Base-by-base conservation (phyloP, 2,797 vertebrate genomes). In the Paedocypris micromegethes region DNA sequence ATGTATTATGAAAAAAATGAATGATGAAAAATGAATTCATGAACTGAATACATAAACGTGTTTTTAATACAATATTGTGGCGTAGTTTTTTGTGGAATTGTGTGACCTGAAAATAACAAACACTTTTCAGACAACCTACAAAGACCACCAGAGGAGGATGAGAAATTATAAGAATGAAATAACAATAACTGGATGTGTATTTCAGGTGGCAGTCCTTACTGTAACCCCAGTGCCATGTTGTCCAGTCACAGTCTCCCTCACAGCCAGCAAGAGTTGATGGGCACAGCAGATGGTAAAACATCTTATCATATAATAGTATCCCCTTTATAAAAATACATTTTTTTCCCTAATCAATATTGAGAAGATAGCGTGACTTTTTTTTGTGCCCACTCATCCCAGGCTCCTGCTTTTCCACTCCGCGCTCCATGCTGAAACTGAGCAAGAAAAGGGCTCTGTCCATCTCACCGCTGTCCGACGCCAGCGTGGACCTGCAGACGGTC, bases 361-460 rank as follows among this genome's bases (percentile, higher is more conserved):
- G 23, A 23, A 23, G 1, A 23, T 23, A 23, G 1, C 23, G 23
- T 23, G 23, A 23, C 23, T 23, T 23, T 23, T 23, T 23, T 23
- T 23, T 23, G 23, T 23, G 23, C 23, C 23, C 23, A 23, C 23
- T 23, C 23, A 23, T 23, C 23, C 3, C 76, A 97, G 95, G 88
- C 53, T 93, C 94, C 0, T 88, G 94, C 71, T 98, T 95, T 80
- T 91, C 94, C 51, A 94, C 93, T 0, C 92, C 94, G 66, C 93
- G 94, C 4, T 94, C 90, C 9, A 88, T 92, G n/a, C 85, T 94
- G 56, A 97, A 94, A 81, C 72, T 98, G 84, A 93, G 92, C 57
- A 98, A 97, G 86, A 99, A 98, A 88, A 88, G 96, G 63, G 93
- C 95, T 0, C 86, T 98, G 75, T 98, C 96, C 83, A 97, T 98